phyloP scores from a whole-genome alignment of 2,888 invertebrate species.

The Oscheius onirici region DNA sequence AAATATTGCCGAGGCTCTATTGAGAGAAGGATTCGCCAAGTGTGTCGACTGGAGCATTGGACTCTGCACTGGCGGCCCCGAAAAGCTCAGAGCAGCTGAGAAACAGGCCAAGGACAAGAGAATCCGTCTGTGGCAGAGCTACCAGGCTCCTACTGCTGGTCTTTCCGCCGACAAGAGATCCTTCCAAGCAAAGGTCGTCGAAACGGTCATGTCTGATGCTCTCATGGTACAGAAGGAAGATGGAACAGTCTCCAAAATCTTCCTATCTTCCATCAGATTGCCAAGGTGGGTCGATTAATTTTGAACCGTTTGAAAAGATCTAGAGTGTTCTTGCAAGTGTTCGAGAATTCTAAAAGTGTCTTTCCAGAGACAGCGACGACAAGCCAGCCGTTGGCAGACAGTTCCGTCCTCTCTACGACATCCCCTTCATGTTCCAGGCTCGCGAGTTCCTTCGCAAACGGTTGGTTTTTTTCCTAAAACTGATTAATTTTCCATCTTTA shows the following conservation, averaged over 20 bases:
- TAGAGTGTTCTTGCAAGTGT: background rate
- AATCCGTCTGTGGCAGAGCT: slow-evolving; percentile 90
- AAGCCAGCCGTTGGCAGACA: slow-evolving; percentile 55
- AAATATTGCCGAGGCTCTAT: slow-evolving; percentile 91
- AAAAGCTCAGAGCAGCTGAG: slow-evolving; percentile 85
- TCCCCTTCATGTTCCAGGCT: slow-evolving; percentile 98
- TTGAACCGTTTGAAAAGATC: background rate
- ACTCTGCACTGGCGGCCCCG: slow-evolving; percentile 83
- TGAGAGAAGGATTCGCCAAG: slow-evolving; percentile 88
- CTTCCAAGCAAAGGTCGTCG: slow-evolving; percentile 73
- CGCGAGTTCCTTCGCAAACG: slow-evolving; percentile 93
- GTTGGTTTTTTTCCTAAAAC: slow-evolving; percentile 15
- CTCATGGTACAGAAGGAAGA: slow-evolving; percentile 84
- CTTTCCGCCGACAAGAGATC: slow-evolving; percentile 54
- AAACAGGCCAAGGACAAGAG: slow-evolving; percentile 86
- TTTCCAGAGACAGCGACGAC: slow-evolving; percentile 44
- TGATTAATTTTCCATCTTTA: slow-evolving; percentile 12
- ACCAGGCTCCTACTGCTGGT: slow-evolving; percentile 77
- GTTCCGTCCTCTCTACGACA: slow-evolving; percentile 88
- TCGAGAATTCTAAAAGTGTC: background rate
- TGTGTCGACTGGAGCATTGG: slow-evolving; percentile 94
- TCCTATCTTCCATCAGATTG: slow-evolving; percentile 92
- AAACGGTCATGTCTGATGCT: slow-evolving; percentile 93
- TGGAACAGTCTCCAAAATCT: slow-evolving; percentile 86
- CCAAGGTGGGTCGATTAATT: slow-evolving; percentile 79